Evolutionary conservation across 2,888 invertebrate genomes (phyloP).

Genomic region (Masnerella sp.): DNA sequence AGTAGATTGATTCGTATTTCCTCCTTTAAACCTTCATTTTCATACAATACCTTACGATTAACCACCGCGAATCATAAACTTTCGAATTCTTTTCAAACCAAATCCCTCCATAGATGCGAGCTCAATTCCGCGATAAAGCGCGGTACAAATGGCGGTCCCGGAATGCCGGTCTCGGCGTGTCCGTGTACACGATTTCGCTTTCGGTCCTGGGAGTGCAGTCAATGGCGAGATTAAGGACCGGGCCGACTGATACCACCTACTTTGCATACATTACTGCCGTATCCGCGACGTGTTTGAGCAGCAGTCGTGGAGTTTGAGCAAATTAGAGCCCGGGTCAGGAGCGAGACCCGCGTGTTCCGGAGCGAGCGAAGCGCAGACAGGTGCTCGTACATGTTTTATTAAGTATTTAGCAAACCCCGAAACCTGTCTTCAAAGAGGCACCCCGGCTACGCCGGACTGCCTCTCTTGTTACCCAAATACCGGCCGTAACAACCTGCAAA

Average conservation of each 20-base stretch:
- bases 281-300: constrained; percentile 50
- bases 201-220: constrained; percentile 58
- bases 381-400: constrained; percentile 58
- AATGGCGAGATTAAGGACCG: constrained; percentile 68
- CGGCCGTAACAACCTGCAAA: constrained; percentile 46
- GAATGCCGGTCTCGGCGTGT: constrained; percentile 44
- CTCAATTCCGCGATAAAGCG: constrained; percentile 45
- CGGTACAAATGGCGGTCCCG: constrained; percentile 35
- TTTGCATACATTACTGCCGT: constrained; percentile 68
- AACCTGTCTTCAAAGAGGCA: constrained; percentile 60
- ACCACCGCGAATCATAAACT: constrained; percentile 31
- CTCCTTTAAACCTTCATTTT: too few species aligned
- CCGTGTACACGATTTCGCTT: constrained; percentile 51
- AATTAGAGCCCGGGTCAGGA: constrained; percentile 54
- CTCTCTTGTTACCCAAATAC: constrained; percentile 59
- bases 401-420: constrained; percentile 60
- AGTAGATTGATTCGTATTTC: too few species aligned
- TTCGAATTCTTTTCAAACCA: too few species aligned
- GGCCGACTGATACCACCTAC: constrained; percentile 67
- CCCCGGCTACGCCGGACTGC: constrained; percentile 42
- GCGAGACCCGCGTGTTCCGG: constrained; percentile 35
- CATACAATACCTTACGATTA: constrained; percentile 19
- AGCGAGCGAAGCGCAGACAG: constrained; percentile 47
- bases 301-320: constrained; percentile 57
- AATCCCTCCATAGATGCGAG: constrained; percentile 30